Conservation (phyloP, 1,140 invertebrate genomes). For the Colletes gigas region DNA sequence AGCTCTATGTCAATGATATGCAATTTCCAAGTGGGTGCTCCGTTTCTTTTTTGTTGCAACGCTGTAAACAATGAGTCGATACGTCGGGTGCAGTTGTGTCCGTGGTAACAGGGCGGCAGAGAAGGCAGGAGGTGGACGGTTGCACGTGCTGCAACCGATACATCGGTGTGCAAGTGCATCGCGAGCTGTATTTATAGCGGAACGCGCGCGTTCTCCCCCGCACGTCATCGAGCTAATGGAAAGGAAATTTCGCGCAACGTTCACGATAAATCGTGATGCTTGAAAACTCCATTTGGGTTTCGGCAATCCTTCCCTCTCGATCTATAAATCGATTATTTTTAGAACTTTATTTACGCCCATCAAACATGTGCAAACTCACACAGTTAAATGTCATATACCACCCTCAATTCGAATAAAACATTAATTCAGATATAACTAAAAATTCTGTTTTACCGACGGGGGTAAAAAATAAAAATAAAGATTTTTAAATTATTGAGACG, state of each 20-base stretch:
- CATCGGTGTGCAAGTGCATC: slow-evolving; percentile 31
- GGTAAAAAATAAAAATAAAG: no score
- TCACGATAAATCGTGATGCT: background rate
- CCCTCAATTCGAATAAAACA: no score
- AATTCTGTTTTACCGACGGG: no score
- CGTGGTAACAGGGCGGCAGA: slow-evolving; percentile 62
- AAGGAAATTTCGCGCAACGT: background rate
- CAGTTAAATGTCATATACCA: no score
- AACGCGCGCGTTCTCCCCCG: background rate
- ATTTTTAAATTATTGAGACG: no score
- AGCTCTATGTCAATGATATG: no score
- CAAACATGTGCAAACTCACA: no score
- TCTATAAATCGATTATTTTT: no score
- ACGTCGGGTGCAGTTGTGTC: slow-evolving; percentile 55
- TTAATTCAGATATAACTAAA: no score
- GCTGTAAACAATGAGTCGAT: background rate
- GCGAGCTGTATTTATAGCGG: slow-evolving; percentile 22
- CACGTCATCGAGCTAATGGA: background rate
- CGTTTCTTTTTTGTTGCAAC: slow-evolving; percentile 12
- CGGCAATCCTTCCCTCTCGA: background rate
- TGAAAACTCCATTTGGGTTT: background rate
- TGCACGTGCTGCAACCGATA: slow-evolving; percentile 24
- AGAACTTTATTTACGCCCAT: no score
- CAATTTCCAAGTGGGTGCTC: no score
- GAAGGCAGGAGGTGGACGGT: slow-evolving; percentile 31